These are phyloP conservation scores for Sakesphorus luctuosus DNA, from an alignment of 2,113 vertebrate species.

Conservation along the genomic window DNA sequence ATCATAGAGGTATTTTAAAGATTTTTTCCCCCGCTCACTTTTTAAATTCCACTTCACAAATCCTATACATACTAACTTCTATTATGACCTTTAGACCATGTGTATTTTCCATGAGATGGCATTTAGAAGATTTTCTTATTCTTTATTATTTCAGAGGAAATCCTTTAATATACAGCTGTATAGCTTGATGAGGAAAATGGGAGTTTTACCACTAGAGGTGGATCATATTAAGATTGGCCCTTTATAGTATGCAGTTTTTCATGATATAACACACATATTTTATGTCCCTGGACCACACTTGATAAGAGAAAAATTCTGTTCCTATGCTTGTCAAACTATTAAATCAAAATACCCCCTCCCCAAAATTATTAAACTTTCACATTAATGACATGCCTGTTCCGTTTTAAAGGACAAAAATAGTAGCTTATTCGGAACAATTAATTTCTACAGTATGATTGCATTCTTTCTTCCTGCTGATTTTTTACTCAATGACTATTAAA, in stretches of 20 bases:
- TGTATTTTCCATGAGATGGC: not conserved
- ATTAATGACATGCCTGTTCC: not conserved
- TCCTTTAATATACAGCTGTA: not conserved
- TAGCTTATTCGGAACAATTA: not conserved
- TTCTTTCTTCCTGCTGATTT: not conserved
- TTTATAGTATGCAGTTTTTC: not conserved
- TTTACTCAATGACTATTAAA: not conserved
- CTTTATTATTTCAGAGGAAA: not conserved
- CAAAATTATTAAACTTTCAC: not conserved
- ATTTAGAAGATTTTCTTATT: not conserved
- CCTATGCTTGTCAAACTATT: not conserved
- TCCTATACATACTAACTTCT: not conserved
- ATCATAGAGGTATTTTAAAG: not conserved
- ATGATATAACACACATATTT: not conserved
- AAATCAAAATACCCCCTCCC: fast-evolving
- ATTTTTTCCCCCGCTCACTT: not conserved
- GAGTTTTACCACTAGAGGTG: not conserved
- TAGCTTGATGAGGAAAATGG: not conserved
- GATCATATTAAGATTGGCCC: not conserved
- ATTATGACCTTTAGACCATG: not conserved
- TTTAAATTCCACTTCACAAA: not conserved
- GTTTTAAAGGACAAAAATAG: not conserved
- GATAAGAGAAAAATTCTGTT: not conserved
- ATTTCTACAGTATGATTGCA: not conserved
- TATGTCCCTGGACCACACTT: not conserved